Base-by-base conservation (phyloP, 2,797 vertebrate species). In the Ctenosaura bakeri region DNA sequence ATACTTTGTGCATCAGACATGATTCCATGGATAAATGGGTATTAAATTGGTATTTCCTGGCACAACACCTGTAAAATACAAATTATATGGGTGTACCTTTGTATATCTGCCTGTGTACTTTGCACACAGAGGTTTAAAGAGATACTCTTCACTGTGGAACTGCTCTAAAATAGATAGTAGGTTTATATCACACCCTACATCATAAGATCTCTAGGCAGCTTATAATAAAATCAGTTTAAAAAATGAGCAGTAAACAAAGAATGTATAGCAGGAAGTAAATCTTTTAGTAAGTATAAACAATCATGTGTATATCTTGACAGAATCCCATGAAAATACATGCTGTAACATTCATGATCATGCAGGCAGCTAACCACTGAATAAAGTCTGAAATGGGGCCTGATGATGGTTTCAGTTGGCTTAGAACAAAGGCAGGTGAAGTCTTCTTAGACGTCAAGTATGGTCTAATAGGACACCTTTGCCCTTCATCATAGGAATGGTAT, bases 401-500 rank as follows among this genome's bases (percentile, higher is more conserved):
- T 56, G 73, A 77, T 86, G 56, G 26, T 62, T 86, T 77, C 85
- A 6, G 38, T 78, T 24, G 46, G 56, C 85, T 86, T 86, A 59
- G 29, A 86, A 38, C 38, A 54, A 38, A 24, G 4, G 29, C 64
- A 32, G 56, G 32, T 6, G 16, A 74, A 62, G 38, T 24, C 76
- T 32, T 59, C 42, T 59, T 38, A 42, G 22, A 59, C 56, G n/a
- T n/a, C 7, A 59, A n/a, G 9, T 38, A 9, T 38, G 35, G 9
- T 62, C 18, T 62, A 35, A 7, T 20, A 56, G 29, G 56, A 29
- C 79, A 80, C 29, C 42, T 9, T 52, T 54, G 24, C 14, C 32
- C 13, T 81, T 29, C 18, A 1, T 18, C 26, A 35, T 83, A 32
- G 32, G 50, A 54, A 52, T 5, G 6, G 9, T 35, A 64, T 56